Evolutionary conservation across 1,140 invertebrate genomes (phyloP), one percentile per base, ranked within the genome.

Genomic region (Pentalonia nigronervosa): DNA sequence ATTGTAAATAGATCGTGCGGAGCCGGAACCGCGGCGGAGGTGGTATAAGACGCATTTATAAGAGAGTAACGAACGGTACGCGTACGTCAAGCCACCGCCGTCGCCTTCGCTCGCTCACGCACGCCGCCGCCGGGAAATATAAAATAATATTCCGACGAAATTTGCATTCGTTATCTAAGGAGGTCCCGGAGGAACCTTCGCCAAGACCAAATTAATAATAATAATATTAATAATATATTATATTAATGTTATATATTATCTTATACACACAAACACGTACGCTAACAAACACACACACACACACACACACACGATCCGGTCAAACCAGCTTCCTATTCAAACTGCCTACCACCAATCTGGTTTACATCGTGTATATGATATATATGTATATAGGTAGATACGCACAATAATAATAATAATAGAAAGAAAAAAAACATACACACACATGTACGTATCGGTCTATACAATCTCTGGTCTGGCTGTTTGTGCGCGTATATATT

Each of bases 251-350:
- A n/a, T 34, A n/a, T 17, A 67, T 17, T 53, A 53, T 53, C 30
- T 67, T n/a, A n/a, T 76, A n/a, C 30, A 67, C 60, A n/a, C 14
- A 34, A n/a, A 76, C n/a, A 17, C 30, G 60, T 34, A n/a, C 60
- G 30, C 56, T 30, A 8, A 36, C 20, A 84, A 6, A 30, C 30
- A 86, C 48, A 48, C 14, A 14, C 9, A 7, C 25, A 45, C 34
- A 7, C 45, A 8, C 41, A n/a, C 34, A 21, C 76, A 34, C 67
- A 6, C 30, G 91, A 93, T 93, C 91, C 81, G 91, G 81, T 93
- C 91, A 86, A 86, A 93, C 91, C 91, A 93, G 91, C 81, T 93
- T 93, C 90, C 67, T 92, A 48, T 76, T 81, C n/a, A 45, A 67
- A 81, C 67, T 34, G 81, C 91, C 91, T 84, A 84, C 91, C 30